Conservation (phyloP, 2,797 vertebrate genomes). For the Iguana delicatissima region DNA sequence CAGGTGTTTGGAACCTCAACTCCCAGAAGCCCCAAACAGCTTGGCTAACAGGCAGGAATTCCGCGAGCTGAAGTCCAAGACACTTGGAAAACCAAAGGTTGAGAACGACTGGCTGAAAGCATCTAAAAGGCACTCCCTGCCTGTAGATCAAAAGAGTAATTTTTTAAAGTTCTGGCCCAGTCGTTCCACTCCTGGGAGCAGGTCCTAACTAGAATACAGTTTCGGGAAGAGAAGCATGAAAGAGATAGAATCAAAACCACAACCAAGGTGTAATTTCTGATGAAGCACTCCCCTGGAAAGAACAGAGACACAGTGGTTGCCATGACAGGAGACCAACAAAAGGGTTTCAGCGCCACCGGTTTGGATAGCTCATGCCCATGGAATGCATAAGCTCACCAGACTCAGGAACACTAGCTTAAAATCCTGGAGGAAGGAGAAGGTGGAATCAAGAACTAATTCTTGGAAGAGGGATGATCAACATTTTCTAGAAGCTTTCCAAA, state of each 20-base stretch:
- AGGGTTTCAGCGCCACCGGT: not conserved
- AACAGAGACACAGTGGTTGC: not conserved
- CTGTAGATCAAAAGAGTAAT: too few species aligned
- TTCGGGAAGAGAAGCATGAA: not conserved
- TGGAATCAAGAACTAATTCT: not conserved
- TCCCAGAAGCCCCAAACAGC: too few species aligned
- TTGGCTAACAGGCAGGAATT: too few species aligned
- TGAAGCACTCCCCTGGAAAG: rapidly evolving
- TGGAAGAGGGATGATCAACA: rapidly evolving
- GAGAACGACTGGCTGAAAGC: too few species aligned
- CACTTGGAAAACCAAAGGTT: too few species aligned
- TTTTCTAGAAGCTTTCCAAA: not conserved
- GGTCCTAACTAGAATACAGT: not conserved
- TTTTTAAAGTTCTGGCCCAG: not conserved
- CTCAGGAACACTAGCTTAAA: not conserved
- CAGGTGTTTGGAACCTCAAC: too few species aligned
- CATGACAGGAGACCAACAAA: not conserved
- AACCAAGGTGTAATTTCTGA: not conserved
- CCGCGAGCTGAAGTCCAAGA: too few species aligned
- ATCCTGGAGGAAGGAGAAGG: slow-evolving; percentile 25
- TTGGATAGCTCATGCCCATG: slow-evolving; percentile 30
- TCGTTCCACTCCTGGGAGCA: not conserved
- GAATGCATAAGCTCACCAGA: slow-evolving; percentile 54
- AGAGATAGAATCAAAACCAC: not conserved
- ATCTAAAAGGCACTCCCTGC: too few species aligned